These are phyloP conservation scores for Miniopterus natalensis DNA, from an alignment of 2,113 vertebrate species.

Conservation along the genomic window DNA sequence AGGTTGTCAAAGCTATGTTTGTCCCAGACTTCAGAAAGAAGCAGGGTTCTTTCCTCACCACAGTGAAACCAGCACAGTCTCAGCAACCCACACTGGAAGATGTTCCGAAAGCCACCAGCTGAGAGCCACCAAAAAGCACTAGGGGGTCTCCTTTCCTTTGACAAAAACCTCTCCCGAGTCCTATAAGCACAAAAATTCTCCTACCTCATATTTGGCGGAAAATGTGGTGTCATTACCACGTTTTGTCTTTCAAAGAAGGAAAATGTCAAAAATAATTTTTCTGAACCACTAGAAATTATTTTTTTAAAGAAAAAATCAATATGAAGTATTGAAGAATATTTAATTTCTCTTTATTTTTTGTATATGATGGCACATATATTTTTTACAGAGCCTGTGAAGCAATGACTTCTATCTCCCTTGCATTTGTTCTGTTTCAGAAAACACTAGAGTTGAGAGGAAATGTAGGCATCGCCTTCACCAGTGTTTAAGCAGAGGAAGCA, in stretches of 20 bases:
- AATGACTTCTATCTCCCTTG: neutral
- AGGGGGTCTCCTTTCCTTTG: neutral
- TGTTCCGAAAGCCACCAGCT: neutral
- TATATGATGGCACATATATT: neutral
- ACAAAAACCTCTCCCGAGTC: neutral
- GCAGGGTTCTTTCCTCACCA: neutral
- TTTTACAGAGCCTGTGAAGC: neutral
- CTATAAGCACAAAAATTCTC: neutral
- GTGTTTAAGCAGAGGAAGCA: neutral
- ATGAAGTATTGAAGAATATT: slow-evolving; percentile 4
- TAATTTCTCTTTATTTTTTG: slow-evolving; percentile 11
- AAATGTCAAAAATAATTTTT: slow-evolving; percentile 52
- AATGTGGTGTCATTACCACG: slow-evolving; percentile 13
- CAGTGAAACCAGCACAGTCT: neutral
- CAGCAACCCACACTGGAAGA: neutral
- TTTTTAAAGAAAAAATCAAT: slow-evolving; percentile 35
- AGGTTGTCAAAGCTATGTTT: neutral
- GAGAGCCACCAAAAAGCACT: neutral
- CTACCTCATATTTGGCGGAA: neutral
- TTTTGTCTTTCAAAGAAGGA: slow-evolving; percentile 10
- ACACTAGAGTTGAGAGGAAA: neutral
- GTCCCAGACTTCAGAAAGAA: slow-evolving; percentile 22
- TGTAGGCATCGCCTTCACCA: neutral
- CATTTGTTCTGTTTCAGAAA: slow-evolving; percentile 2
- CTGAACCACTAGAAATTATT: neutral